Conservation (phyloP, 2,113 vertebrate genomes). For the Electrona antarctica region DNA sequence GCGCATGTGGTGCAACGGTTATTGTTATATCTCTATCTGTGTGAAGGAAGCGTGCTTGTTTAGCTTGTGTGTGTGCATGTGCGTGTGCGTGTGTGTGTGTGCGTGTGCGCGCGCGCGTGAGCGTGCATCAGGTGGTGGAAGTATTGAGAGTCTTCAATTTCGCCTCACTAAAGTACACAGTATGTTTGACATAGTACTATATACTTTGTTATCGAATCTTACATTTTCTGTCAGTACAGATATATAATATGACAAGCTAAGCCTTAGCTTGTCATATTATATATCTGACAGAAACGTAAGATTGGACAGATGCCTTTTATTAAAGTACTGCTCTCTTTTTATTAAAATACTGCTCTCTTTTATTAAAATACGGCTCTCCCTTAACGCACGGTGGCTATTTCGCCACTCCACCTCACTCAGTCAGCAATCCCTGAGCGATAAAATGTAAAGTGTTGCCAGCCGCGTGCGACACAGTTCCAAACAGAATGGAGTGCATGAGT, state of each 20-base stretch:
- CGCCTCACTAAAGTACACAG: background rate
- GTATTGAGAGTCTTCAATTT: too few species aligned
- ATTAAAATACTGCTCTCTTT: background rate
- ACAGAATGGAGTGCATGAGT: conserved; percentile 44
- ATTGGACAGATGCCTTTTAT: too few species aligned
- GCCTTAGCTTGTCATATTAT: too few species aligned
- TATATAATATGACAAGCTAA: background rate
- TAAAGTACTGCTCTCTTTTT: background rate
- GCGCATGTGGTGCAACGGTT: too few species aligned
- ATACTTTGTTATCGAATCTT: background rate
- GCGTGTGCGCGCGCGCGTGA: too few species aligned
- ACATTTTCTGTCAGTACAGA: background rate
- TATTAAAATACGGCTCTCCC: conserved; percentile 7
- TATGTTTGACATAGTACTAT: conserved; percentile 2
- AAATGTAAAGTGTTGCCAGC: conserved; percentile 26
- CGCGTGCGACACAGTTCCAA: conserved; percentile 39
- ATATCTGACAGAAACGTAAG: too few species aligned
- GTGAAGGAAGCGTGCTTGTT: too few species aligned
- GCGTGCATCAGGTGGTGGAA: too few species aligned
- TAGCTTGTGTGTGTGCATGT: too few species aligned
- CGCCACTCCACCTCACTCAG: background rate
- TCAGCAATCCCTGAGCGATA: conserved; percentile 13
- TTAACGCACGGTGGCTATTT: conserved; percentile 12
- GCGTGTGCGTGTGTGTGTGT: too few species aligned
- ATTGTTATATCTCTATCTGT: too few species aligned